phyloP scores from a whole-genome alignment of 2,113 vertebrate species.

The Octodon degus region DNA sequence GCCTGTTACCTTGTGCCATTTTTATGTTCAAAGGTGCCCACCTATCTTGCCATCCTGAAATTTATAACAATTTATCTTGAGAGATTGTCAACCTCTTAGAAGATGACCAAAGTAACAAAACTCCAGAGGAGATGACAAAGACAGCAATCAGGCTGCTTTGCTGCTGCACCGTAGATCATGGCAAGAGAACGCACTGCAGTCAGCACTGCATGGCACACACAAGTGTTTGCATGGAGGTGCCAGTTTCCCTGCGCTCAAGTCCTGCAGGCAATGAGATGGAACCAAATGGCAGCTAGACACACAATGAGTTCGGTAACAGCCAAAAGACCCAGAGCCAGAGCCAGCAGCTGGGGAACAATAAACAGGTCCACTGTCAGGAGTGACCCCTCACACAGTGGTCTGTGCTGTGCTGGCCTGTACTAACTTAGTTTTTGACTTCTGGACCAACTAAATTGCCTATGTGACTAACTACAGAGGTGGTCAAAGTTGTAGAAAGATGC shows the following conservation, averaged over 20 bases:
- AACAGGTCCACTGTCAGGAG: background rate
- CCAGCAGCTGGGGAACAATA: background rate
- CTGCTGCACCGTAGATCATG: background rate
- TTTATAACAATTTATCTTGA: background rate
- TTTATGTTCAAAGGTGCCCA: background rate
- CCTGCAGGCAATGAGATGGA: accelerated
- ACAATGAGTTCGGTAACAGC: too few relatives aligned
- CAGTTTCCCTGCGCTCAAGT: background rate
- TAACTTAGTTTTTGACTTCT: background rate
- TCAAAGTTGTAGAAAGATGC: background rate
- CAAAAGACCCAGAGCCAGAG: background rate
- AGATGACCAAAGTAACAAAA: background rate
- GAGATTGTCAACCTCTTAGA: background rate
- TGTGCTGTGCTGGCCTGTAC: background rate
- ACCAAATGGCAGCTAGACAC: background rate
- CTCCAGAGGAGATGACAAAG: background rate
- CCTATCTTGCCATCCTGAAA: background rate
- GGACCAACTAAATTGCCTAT: background rate
- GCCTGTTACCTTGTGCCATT: background rate
- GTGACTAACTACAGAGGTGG: background rate
- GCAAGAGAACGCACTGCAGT: background rate
- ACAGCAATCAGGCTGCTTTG: background rate
- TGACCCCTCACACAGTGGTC: background rate
- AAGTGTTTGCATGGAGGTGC: background rate
- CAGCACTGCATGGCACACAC: background rate